A percentile compares a stretch with the other conserved stretches of the same genome.
These are phyloP conservation scores for Oophaga sylvatica DNA, from an alignment of 2,797 vertebrate genomes.

Conservation along the genomic window DNA sequence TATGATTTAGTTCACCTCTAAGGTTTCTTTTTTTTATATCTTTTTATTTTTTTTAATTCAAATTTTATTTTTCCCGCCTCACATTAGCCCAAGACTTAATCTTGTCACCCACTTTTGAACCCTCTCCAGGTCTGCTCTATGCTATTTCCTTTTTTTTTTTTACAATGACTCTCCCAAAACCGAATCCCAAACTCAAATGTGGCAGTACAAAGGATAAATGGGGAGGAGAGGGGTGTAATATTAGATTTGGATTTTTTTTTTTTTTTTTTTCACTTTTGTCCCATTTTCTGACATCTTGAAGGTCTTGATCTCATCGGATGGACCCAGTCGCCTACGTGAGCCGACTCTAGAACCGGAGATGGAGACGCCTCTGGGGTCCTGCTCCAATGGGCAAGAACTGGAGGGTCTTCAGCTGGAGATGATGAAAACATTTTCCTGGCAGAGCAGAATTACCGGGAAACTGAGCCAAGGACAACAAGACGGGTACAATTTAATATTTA, in stretches of 20 bases:
- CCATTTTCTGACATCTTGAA: conserved; percentile 55
- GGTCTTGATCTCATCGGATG: conserved; percentile 67
- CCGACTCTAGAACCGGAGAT: conserved; percentile 66
- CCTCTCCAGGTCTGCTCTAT: too few species aligned
- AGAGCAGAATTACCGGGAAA: not conserved
- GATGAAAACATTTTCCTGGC: conserved; percentile 1
- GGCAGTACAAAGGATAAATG: too few species aligned
- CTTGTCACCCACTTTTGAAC: too few species aligned
- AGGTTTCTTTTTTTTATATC: too few species aligned
- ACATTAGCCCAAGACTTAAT: too few species aligned
- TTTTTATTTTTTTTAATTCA: too few species aligned
- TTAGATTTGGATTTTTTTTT: not conserved
- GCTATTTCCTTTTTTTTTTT: too few species aligned
- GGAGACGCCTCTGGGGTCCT: conserved; percentile 66
- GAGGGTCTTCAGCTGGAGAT: not conserved
- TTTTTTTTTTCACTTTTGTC: not conserved
- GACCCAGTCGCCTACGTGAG: conserved; percentile 64
- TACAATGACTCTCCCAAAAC: too few species aligned
- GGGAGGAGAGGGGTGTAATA: not conserved
- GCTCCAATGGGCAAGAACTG: conserved; percentile 60
- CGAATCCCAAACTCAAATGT: too few species aligned
- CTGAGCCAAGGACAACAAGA: conserved; percentile 7
- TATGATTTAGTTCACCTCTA: too few species aligned
- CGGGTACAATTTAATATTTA: conserved; percentile 16
- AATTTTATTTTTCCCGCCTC: too few species aligned